These are phyloP conservation scores for Tinamus major DNA, from an alignment of 2,797 vertebrate genomes.

Conservation along the genomic window DNA sequence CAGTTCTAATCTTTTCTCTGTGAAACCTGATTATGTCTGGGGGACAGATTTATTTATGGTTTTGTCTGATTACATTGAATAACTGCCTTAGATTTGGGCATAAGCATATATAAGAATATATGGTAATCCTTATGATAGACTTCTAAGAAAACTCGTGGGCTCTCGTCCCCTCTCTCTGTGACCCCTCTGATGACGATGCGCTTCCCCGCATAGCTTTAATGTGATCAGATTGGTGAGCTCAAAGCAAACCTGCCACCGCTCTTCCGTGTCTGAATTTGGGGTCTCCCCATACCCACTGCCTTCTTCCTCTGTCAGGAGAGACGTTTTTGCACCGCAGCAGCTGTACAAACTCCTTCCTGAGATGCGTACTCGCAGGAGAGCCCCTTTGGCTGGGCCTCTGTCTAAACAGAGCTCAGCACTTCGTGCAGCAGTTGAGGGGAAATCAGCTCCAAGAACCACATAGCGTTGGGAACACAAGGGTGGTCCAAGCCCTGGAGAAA, in stretches of 20 bases:
- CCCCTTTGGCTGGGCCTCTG: conserved; percentile 47
- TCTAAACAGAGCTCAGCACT: conserved; percentile 50
- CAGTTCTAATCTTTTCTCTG: neutral
- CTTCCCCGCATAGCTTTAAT: neutral
- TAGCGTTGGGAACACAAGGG: conserved; percentile 13
- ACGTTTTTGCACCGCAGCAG: neutral
- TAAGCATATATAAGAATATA: neutral
- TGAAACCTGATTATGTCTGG: neutral
- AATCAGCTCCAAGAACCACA: conserved; percentile 58
- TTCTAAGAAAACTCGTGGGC: neutral
- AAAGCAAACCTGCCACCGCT: neutral
- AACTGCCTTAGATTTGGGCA: neutral
- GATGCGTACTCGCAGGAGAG: neutral
- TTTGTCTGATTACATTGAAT: neutral
- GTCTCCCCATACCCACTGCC: neutral
- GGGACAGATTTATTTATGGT: neutral
- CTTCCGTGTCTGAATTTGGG: neutral
- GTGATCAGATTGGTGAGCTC: neutral
- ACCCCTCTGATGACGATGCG: neutral
- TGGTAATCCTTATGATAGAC: neutral
- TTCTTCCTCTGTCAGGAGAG: neutral
- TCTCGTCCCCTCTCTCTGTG: neutral
- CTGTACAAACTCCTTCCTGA: neutral
- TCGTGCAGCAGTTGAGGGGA: neutral
- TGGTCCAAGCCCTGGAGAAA: conserved; percentile 37